Percentiles rank a stretch among this genome's conserved stretches.
Evolutionary conservation across 2,888 invertebrate genomes (phyloP).

Genomic region (Rhagium mordax): DNA sequence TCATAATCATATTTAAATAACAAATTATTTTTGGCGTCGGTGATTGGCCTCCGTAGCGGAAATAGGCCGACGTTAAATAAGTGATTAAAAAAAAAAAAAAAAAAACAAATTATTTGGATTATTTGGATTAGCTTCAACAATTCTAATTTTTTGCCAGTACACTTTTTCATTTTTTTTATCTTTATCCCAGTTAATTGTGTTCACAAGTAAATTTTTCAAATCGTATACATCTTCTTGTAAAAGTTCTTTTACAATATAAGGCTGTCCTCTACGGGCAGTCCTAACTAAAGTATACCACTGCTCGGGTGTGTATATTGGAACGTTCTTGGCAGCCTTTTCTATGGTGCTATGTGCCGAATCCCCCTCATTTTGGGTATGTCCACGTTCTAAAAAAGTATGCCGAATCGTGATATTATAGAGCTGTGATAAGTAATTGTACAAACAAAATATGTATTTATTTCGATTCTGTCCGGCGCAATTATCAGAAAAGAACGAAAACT

Average conservation of each 20-base stretch:
- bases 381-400: constrained; percentile 37
- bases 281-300: constrained; percentile 38
- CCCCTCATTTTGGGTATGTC: constrained; percentile 39
- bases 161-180: constrained; percentile 30
- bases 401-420: constrained; percentile 30
- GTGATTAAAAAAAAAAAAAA: too few relatives aligned
- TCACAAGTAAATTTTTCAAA: constrained; percentile 22
- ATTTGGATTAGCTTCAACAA: constrained; percentile 19
- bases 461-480: constrained; percentile 41
- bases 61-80: too few relatives aligned
- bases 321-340: neutral
- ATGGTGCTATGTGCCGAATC: constrained; percentile 12
- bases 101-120: neutral
- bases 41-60: too few relatives aligned
- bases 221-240: constrained; percentile 26
- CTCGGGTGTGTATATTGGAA: constrained; percentile 34
- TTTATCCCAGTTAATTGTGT: constrained; percentile 30
- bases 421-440: constrained; percentile 38
- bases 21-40: too few relatives aligned
- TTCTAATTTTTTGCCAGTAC: constrained; percentile 15
- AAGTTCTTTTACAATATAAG: constrained; percentile 31
- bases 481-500: constrained; percentile 37
- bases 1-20: constrained; percentile 6
- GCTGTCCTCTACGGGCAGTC: constrained; percentile 26
- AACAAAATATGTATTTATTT: constrained; percentile 34